These are phyloP conservation scores for Nowickia ferox DNA, from an alignment of 2,888 invertebrate species.

Conservation along the genomic window DNA sequence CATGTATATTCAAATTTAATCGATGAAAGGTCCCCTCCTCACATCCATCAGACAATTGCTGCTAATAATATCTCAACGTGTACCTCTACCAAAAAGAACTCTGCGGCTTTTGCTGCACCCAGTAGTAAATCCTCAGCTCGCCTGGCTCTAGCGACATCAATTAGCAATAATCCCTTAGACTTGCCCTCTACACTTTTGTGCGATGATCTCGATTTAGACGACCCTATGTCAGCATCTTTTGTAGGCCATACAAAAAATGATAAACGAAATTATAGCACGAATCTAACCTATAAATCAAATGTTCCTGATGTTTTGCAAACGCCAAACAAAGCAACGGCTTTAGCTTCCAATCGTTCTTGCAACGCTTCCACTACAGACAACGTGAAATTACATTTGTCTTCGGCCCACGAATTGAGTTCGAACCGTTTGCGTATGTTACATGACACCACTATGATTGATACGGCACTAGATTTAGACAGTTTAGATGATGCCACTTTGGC, in stretches of 20 bases:
- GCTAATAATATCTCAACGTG: slow-evolving; percentile 6
- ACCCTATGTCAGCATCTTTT: slow-evolving; percentile 82
- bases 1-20: slow-evolving; percentile 83
- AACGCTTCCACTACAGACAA: slow-evolving; percentile 61
- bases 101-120: neutral
- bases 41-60: slow-evolving; percentile 51
- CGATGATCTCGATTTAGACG: slow-evolving; percentile 83
- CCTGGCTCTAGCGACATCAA: slow-evolving; percentile 34
- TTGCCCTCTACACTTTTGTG: slow-evolving; percentile 81
- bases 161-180: slow-evolving; percentile 70
- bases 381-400: slow-evolving; percentile 58
- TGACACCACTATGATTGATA: slow-evolving; percentile 95
- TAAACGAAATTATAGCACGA: slow-evolving; percentile 71
- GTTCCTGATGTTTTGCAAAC: slow-evolving; percentile 64
- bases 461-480: slow-evolving; percentile 94
- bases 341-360: slow-evolving; percentile 61
- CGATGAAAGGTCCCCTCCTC: slow-evolving; percentile 78
- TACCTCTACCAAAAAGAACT: slow-evolving; percentile 27
- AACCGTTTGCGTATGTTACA: slow-evolving; percentile 90
- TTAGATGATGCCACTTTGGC: slow-evolving; percentile 90
- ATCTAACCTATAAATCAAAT: slow-evolving; percentile 55
- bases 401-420: slow-evolving; percentile 84
- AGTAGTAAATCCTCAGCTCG: slow-evolving; percentile 37
- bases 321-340: slow-evolving; percentile 44
- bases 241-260: slow-evolving; percentile 74